Conservation (phyloP, 2,888 invertebrate species). For the Himalopsyche kuldschensis region DNA sequence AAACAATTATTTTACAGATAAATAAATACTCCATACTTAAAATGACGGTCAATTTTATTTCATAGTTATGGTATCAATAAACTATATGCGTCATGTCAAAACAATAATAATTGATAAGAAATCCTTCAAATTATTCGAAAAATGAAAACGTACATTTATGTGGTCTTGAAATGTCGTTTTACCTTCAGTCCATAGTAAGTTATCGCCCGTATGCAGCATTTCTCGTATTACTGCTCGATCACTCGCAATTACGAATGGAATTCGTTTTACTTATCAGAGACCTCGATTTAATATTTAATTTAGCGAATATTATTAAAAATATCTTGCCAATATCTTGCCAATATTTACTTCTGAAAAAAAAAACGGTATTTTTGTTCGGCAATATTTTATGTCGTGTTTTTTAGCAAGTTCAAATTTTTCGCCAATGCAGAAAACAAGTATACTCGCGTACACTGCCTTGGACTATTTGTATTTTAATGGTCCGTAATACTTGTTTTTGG, state of each 20-base stretch:
- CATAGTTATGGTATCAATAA: neutral
- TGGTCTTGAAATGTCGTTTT: neutral
- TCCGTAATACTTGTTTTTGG: too few relatives aligned
- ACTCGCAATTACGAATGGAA: neutral
- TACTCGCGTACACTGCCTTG: too few relatives aligned
- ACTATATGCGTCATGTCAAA: neutral
- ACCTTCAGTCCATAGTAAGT: neutral
- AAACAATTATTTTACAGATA: too few relatives aligned
- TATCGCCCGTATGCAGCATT: neutral
- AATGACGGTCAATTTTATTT: too few relatives aligned
- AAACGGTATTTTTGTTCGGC: too few relatives aligned
- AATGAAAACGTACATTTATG: neutral
- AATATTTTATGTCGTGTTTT: too few relatives aligned
- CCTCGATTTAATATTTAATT: neutral
- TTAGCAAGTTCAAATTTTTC: too few relatives aligned
- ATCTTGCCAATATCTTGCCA: neutral
- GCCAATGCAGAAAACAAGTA: too few relatives aligned
- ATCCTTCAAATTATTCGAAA: neutral
- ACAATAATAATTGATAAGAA: neutral
- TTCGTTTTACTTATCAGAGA: neutral
- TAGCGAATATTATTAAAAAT: neutral
- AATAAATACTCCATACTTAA: too few relatives aligned
- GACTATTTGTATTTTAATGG: too few relatives aligned
- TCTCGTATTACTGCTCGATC: neutral
- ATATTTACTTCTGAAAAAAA: too few relatives aligned